Conservation (phyloP, 2,797 vertebrate genomes). For the Lophius americanus region DNA sequence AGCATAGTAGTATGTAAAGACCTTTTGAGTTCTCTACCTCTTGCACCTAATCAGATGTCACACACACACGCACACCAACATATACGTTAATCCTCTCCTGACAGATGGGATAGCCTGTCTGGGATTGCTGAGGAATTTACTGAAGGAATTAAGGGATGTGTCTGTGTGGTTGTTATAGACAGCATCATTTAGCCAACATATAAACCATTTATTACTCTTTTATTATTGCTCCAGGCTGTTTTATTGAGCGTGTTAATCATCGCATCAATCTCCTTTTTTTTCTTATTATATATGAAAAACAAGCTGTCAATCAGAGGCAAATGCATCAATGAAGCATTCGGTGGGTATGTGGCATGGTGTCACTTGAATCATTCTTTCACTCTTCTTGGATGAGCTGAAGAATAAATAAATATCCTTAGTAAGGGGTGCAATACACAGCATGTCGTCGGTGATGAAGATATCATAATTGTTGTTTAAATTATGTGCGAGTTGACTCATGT, state of each 20-base stretch:
- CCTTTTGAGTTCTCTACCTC: slow-evolving; percentile 49
- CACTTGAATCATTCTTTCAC: not conserved
- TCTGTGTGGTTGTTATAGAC: slow-evolving; percentile 34
- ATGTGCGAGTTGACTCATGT: too few species aligned
- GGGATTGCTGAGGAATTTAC: slow-evolving; percentile 69
- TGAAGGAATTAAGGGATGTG: slow-evolving; percentile 57
- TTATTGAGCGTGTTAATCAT: slow-evolving; percentile 33
- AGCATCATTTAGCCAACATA: slow-evolving; percentile 41
- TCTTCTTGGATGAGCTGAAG: too few species aligned
- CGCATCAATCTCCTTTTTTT: slow-evolving; percentile 21
- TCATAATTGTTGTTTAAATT: too few species aligned
- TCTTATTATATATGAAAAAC: slow-evolving; percentile 16
- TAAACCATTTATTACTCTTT: slow-evolving; percentile 33
- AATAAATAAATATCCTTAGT: too few species aligned
- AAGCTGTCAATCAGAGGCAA: slow-evolving; percentile 29
- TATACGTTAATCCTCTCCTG: slow-evolving; percentile 67
- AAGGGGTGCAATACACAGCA: too few species aligned
- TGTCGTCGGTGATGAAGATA: too few species aligned
- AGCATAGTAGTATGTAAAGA: slow-evolving; percentile 51
- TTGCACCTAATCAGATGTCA: slow-evolving; percentile 16
- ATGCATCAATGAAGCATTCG: slow-evolving; percentile 11
- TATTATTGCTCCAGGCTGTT: slow-evolving; percentile 48
- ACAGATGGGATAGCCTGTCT: slow-evolving; percentile 74
- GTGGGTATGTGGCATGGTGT: not conserved
- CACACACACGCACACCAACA: slow-evolving; percentile 26